phyloP scores from a whole-genome alignment of 2,888 invertebrate genomes.

The Phytoseiulus persimilis region DNA sequence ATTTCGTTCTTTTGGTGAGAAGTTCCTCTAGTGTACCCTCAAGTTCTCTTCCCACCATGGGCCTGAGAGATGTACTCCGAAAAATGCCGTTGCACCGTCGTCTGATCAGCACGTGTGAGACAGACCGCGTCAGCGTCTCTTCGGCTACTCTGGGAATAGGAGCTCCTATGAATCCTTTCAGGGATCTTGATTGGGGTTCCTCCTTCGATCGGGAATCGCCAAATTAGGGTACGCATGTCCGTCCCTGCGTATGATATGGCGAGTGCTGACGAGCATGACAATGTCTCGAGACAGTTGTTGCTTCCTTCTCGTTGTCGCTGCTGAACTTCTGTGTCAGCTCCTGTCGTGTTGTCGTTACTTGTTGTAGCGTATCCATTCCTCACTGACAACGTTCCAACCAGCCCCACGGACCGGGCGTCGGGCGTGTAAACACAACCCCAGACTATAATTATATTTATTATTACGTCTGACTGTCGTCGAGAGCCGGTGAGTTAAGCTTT shows the following conservation, averaged over 20 bases:
- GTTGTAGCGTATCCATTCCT: not conserved
- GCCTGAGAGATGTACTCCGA: no score
- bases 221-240: no score
- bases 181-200: no score
- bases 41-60: no score
- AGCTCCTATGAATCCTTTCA: no score
- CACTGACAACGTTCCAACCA: not conserved
- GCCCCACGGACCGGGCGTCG: not conserved
- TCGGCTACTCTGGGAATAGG: no score
- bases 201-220: no score
- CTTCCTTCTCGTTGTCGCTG: not conserved
- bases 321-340: not conserved
- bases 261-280: not conserved
- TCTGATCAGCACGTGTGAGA: no score
- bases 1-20: no score
- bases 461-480: not conserved
- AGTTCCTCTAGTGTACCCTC: no score
- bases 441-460: slow-evolving; percentile 5
- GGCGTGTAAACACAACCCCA: not conserved
- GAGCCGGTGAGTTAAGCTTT: not conserved
- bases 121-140: no score
- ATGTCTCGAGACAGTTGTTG: not conserved
- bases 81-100: no score
- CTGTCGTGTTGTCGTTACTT: not conserved
- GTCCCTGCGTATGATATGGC: not conserved